These are phyloP conservation scores for Phortica variegata DNA, from an alignment of 1,140 invertebrate species.

Conservation along the genomic window DNA sequence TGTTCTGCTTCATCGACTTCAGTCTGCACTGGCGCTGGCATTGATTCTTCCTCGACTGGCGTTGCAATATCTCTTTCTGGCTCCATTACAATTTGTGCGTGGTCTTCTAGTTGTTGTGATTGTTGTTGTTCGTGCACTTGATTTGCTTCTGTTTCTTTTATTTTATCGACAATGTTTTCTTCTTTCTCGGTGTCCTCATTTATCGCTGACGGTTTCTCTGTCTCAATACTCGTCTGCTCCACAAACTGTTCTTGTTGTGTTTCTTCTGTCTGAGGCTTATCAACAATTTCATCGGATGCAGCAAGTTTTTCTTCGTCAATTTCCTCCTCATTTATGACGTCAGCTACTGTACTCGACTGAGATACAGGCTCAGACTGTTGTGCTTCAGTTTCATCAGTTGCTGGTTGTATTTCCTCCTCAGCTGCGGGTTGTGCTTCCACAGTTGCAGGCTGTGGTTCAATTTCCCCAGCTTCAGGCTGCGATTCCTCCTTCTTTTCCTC, in stretches of 20 bases:
- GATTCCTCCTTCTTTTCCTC: neutral
- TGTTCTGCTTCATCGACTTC: conserved; percentile 37
- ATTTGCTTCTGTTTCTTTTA: conserved; percentile 1
- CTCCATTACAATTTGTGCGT: conserved; percentile 6
- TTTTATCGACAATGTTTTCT: too few relatives aligned
- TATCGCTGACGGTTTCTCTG: neutral
- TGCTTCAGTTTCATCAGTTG: neutral
- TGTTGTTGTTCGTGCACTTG: neutral
- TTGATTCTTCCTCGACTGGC: neutral
- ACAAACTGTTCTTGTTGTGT: neutral
- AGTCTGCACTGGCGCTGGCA: neutral
- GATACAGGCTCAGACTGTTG: neutral
- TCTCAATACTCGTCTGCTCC: neutral
- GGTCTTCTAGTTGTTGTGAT: neutral
- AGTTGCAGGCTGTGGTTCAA: neutral
- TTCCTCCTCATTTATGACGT: neutral
- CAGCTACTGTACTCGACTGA: too few relatives aligned
- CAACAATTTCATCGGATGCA: neutral
- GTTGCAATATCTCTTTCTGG: conserved; percentile 7
- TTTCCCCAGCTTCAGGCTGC: neutral
- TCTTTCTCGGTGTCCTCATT: too few relatives aligned
- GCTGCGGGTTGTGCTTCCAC: too few relatives aligned
- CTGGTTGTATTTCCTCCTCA: neutral
- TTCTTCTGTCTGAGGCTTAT: neutral
- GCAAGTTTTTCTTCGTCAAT: neutral